Base-by-base conservation (phyloP, 2,888 invertebrate species). In the Netelia melanura region DNA sequence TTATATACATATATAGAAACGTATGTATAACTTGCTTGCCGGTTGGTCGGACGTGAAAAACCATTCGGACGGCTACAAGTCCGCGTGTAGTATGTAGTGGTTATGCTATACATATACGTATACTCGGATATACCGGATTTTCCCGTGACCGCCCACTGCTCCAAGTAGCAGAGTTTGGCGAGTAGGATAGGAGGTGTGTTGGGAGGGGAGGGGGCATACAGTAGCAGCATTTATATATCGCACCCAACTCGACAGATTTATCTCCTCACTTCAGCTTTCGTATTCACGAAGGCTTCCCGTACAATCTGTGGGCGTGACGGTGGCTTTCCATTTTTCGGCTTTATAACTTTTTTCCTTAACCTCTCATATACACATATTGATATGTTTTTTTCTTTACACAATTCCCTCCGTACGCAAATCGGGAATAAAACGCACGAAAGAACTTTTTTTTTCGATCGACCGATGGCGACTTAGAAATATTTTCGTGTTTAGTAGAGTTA, bases 171-270 rank as follows among this genome's bases (percentile, higher is more conserved):
- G 21, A 10, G 17, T 23, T 21, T 17, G 56, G n/a, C 14, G n/a
- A 21, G 61, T 23, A 23, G 48, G 1, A 23, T 10, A 25, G 58
- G 11, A 44, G 48, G 21, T 9, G 25, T 30, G 14, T 44, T 11
- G 23, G 56, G 21, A 8, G 21, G 52, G n/a, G 43, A 23, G 43
- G 10, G 38, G 30, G 25, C n/a, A 38, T 25, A 48, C 3, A 52
- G 56, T 38, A 38, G 56, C 56, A 67, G 70, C 68, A 70, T 75
- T 75, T 81, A 75, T 81, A 75, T 81, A 81, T 81, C 62, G 70
- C 81, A 75, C 81, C 75, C 75, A 81, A 61, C 68, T 52, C 54
- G 81, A 75, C 81, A 75, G 81, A 81, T 81, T 81, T 81, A 81
- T 81, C 75, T 81, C 81, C 43, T 44, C 72, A 61, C 70, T 81